Evolutionary conservation across 2,113 vertebrate species (phyloP), one percentile per base, ranked within the genome.

Genomic region (Bos taurus): DNA sequence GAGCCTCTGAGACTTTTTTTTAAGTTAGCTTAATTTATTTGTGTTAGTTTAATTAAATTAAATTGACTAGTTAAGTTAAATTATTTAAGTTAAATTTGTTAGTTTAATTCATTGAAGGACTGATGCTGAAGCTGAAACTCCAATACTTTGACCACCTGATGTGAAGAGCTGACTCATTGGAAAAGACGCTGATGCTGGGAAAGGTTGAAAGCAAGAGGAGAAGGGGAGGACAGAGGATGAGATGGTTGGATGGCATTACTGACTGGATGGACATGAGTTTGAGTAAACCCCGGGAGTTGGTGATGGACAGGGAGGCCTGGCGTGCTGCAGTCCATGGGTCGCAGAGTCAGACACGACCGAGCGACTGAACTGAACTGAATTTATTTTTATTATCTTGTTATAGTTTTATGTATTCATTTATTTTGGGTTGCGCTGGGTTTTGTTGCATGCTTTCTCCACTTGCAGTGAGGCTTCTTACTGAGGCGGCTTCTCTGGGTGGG

Each of bases 201-300:
- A 36, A 23, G 64, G 36, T 1, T 36, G 64, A 71, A 2, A 5
- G n/a, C 19, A 2, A 2, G 64, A 36, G 64, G n/a, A 71, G 64
- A 36, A 36, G 33, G n/a, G 64, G n/a, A 71, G 0, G 19, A 11
- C n/a, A 71, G n/a, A 71, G 64, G 64, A 71, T 71, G n/a, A 71
- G n/a, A 3, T 6, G 5, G 64, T 0, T 71, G 19, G 64, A 36
- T 71, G n/a, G 64, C 17, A 71, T 36, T 9, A 71, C 1, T 1
- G 0, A 36, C 15, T 33, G 6, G 0, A 36, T 23, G 64, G n/a
- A 36, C 2, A 6, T 36, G 19, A 36, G 9, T 36, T 0, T 21
- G n/a, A n/a, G n/a, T 23, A 0, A 11, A 6, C 16, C 21, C n/a
- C 0, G 0, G n/a, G 64, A 36, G 64, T 2, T 21, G 64, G 9